These are phyloP conservation scores for Menura novaehollandiae DNA, from an alignment of 2,113 vertebrate species.

Conservation along the genomic window DNA sequence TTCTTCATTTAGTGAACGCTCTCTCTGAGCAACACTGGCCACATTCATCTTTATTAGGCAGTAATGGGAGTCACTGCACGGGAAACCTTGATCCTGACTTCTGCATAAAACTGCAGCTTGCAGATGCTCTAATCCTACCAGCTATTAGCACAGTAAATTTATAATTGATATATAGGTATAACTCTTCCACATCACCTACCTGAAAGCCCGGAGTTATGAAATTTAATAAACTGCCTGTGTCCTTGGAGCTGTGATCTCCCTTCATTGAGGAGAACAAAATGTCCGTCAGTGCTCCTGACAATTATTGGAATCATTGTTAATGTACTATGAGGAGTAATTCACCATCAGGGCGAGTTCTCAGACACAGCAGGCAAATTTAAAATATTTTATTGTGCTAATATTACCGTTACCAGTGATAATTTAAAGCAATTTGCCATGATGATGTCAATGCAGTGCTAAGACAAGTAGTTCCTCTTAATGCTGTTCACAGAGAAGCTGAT, in stretches of 20 bases:
- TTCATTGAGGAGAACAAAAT: neutral
- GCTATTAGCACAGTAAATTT: conserved; percentile 23
- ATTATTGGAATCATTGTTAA: conserved; percentile 26
- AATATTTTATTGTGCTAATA: conserved; percentile 43
- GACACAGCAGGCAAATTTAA: conserved; percentile 26
- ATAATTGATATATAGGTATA: neutral
- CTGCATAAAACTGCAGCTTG: conserved; percentile 47
- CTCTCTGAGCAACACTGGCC: conserved; percentile 69
- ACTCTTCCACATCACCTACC: neutral
- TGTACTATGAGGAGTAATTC: conserved; percentile 35
- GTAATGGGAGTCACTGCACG: conserved; percentile 43
- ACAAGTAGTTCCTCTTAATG: conserved; percentile 1
- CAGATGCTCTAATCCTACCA: conserved; percentile 40
- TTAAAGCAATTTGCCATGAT: neutral
- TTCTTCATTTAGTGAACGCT: conserved; percentile 68
- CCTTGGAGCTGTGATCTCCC: neutral
- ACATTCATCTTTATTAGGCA: conserved; percentile 73
- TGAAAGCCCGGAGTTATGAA: neutral
- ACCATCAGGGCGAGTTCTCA: conserved; percentile 27
- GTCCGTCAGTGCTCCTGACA: neutral
- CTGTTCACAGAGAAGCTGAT: neutral
- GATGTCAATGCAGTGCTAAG: conserved; percentile 6
- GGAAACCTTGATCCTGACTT: conserved; percentile 53
- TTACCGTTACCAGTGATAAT: conserved; percentile 27
- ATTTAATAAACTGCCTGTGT: conserved; percentile 1